Evolutionary conservation across 2,888 invertebrate species (phyloP).

Genomic region (Neria commutata): DNA sequence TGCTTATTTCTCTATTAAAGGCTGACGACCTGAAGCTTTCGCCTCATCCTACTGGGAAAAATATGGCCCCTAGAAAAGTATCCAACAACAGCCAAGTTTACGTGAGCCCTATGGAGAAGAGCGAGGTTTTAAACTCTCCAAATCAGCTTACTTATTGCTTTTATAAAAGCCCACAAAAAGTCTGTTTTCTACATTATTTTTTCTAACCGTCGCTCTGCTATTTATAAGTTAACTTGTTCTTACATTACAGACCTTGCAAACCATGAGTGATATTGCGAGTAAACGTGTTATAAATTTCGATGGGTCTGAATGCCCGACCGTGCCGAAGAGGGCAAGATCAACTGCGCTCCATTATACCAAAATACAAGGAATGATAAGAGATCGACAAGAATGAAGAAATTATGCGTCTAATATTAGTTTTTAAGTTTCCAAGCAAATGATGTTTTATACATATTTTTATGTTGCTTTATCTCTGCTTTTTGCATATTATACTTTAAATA

Average conservation of each 20-base stretch:
- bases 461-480: neutral
- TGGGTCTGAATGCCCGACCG: slow-evolving; percentile 38
- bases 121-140: slow-evolving; percentile 59
- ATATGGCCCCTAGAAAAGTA: slow-evolving; percentile 53
- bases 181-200: slow-evolving; percentile 24
- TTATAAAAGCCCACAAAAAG: slow-evolving; percentile 59
- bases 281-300: slow-evolving; percentile 53
- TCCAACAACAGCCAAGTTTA: slow-evolving; percentile 66
- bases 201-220: neutral
- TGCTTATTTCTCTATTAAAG: slow-evolving; percentile 7
- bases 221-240: neutral
- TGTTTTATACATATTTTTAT: neutral
- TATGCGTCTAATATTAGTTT: neutral
- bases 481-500: too few relatives aligned
- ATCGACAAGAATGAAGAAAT: slow-evolving; percentile 45
- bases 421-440: neutral
- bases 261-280: slow-evolving; percentile 55
- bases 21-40: slow-evolving; percentile 67
- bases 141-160: slow-evolving; percentile 54
- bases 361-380: slow-evolving; percentile 43
- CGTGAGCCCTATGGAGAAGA: slow-evolving; percentile 65
- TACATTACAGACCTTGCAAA: slow-evolving; percentile 46
- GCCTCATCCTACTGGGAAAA: slow-evolving; percentile 72
- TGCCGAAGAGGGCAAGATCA: slow-evolving; percentile 22
- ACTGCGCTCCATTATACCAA: slow-evolving; percentile 25